Percentiles rank a stretch among this genome's conserved stretches.
phyloP scores from a whole-genome alignment of 2,797 vertebrate species.

The Agapornis canus region DNA sequence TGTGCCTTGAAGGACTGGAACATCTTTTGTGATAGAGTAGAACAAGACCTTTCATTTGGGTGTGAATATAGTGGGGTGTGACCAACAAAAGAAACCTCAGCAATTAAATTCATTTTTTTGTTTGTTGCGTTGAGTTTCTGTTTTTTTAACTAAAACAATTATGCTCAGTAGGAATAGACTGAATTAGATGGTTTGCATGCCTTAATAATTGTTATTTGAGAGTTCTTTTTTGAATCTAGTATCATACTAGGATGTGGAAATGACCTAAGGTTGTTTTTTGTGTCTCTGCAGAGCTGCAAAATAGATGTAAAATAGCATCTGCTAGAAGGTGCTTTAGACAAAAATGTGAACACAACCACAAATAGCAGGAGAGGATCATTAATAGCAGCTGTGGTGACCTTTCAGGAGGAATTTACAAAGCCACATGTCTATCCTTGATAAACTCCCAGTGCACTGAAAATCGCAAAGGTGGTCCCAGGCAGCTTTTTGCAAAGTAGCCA shows the following conservation, averaged over 20 bases:
- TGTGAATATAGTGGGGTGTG: not conserved
- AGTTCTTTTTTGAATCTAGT: not conserved
- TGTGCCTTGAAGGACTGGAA: not conserved
- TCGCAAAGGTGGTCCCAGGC: not conserved
- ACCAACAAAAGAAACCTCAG: not conserved
- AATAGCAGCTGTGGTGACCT: not conserved
- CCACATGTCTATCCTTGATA: not conserved
- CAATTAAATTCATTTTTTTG: not conserved
- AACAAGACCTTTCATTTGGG: not conserved
- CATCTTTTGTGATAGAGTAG: not conserved
- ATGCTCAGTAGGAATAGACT: not conserved
- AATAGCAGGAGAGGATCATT: not conserved
- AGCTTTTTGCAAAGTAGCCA: fast-evolving
- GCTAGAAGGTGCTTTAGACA: not conserved
- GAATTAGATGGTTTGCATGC: not conserved
- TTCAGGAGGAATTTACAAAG: not conserved
- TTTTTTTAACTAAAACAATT: not conserved
- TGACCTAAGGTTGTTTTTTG: not conserved
- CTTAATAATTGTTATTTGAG: not conserved
- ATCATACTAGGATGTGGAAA: not conserved
- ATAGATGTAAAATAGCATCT: not conserved
- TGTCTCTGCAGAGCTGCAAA: not conserved
- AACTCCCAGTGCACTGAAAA: not conserved
- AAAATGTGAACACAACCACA: not conserved
- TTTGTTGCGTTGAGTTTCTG: not conserved